A percentile compares a stretch with the other conserved stretches of the same genome.
These are phyloP conservation scores for Masnerella sp. DNA, from an alignment of 2,888 invertebrate genomes.

Conservation along the genomic window DNA sequence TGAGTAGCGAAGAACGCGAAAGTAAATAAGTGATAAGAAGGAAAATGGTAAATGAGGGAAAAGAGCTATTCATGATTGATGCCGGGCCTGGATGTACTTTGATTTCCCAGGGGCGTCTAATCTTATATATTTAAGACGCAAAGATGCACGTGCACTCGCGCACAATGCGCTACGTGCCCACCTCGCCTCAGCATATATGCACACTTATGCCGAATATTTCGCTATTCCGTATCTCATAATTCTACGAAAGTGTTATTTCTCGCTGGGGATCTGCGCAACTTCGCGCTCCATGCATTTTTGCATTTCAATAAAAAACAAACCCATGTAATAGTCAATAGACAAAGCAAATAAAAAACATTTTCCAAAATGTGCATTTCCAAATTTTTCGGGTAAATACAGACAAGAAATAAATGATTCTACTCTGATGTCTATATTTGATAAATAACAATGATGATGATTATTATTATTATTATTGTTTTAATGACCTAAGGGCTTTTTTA, in stretches of 20 bases:
- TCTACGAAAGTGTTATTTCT: slow-evolving; percentile 37
- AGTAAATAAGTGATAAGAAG: slow-evolving; percentile 27
- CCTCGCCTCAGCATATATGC: slow-evolving; percentile 19
- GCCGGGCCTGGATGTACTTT: slow-evolving; percentile 64
- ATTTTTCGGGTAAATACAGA: too few species aligned
- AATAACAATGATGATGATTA: too few species aligned
- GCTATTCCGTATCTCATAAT: slow-evolving; percentile 58
- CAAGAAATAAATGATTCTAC: too few species aligned
- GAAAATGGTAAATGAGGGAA: slow-evolving; percentile 33
- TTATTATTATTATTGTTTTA: too few species aligned
- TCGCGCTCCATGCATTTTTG: slow-evolving; percentile 2
- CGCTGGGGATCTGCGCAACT: slow-evolving; percentile 22
- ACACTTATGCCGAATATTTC: slow-evolving; percentile 31
- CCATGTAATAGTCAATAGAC: neutral
- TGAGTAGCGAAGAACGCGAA: slow-evolving; percentile 6
- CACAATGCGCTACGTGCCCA: neutral
- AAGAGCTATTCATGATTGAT: slow-evolving; percentile 63
- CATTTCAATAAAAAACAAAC: neutral
- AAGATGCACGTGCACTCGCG: slow-evolving; percentile 13
- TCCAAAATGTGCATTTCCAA: too few species aligned
- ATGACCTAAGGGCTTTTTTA: too few species aligned
- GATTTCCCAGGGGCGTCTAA: slow-evolving; percentile 65
- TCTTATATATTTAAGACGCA: slow-evolving; percentile 57
- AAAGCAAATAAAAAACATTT: neutral
- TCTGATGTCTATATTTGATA: too few species aligned